Base-by-base conservation (phyloP, 2,888 invertebrate genomes). In the Lasioglossum villosulum region DNA sequence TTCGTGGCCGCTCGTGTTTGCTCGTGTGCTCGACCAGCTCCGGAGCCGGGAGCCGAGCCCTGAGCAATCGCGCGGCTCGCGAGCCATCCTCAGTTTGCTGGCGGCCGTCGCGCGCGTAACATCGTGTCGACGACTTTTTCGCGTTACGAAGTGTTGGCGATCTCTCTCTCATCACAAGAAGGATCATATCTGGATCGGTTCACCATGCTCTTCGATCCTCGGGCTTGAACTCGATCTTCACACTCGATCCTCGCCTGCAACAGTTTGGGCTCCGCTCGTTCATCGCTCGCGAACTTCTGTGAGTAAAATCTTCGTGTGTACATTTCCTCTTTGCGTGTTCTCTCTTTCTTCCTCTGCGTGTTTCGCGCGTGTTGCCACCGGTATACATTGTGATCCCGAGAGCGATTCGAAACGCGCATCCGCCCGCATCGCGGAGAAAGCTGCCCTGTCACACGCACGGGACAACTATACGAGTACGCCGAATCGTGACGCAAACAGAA, bases 161-260 rank as follows among this genome's bases (percentile, higher is more conserved):
- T 63, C 30, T 63, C 56, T 63, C 56, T 56, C 56, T 56, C n/a
- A 10, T n/a, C n/a, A 0, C 0, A n/a, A 56, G 19, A 14, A 63
- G 63, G 63, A 63, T 30, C 63, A 14, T 63, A 30, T 30, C 16
- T 30, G 63, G 63, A 63, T 63, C 30, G 71, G 39, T 48, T 48
- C 68, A 30, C 23, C 72, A 83, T 83, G 83, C 72, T 30, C 30
- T 12, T 30, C 45, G 77, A 83, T 73, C 77, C 30, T 8, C 66
- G 72, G 5, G 19, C n/a, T 52, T 76, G 75, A 83, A 34, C 34
- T 16, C n/a, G 34, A 68, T 48, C 52, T 19, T 0, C 6, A 30
- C 10, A n/a, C 66, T 73, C 23, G 16, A 34, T 45, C 16, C 27
- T 0, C 10, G 16, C 14, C 27, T 19, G 1, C 10, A n/a, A 10